A percentile compares a stretch with the other conserved stretches of the same genome.
Conservation (phyloP, 2,113 vertebrate species). For the Prinia subflava region DNA sequence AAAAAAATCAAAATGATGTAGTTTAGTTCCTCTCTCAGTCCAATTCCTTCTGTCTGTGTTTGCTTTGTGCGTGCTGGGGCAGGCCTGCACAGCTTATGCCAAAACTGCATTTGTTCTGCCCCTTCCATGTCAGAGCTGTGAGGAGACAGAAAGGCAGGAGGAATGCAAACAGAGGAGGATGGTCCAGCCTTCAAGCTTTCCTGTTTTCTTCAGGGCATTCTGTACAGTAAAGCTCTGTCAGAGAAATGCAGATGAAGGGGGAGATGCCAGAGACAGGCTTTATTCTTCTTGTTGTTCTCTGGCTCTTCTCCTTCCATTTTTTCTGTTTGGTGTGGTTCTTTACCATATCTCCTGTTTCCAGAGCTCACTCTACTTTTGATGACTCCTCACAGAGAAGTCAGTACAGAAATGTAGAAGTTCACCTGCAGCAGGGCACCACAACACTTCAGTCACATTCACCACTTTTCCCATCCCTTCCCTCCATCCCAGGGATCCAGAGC, state of each 20-base stretch:
- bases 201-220: neutral
- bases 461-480: neutral
- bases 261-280: neutral
- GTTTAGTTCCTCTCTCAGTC: conserved; percentile 16
- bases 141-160: neutral
- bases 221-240: neutral
- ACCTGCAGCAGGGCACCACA: neutral
- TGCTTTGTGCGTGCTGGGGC: neutral
- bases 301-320: neutral
- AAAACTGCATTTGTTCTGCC: conserved; percentile 5
- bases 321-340: neutral
- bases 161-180: conserved; percentile 1
- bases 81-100: neutral
- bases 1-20: neutral
- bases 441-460: neutral
- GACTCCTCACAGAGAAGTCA: neutral
- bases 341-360: neutral
- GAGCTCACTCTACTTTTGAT: neutral
- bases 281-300: neutral
- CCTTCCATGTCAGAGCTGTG: neutral
- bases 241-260: neutral
- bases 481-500: neutral
- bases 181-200: neutral
- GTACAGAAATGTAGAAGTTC: neutral
- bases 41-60: neutral